Evolutionary conservation across 2,797 vertebrate species (phyloP), one percentile per base, ranked within the genome.

Genomic region (Lacerta bilineata): DNA sequence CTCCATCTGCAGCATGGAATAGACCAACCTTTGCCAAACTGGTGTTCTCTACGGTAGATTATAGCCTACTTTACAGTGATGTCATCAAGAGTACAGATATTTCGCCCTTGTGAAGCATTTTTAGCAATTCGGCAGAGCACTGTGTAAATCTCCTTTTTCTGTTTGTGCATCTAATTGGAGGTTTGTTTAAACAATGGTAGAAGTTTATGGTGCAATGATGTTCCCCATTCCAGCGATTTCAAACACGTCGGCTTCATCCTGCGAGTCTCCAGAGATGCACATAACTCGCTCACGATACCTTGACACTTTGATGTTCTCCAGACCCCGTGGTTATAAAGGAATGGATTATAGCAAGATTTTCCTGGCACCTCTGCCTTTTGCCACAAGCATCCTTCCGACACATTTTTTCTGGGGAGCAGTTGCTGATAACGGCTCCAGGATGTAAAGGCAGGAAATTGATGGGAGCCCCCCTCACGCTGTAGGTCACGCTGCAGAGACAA

Each of bases 381-480:
- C 84, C 80, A 36, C 43, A 61, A 55, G 36, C 0, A 0, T 81
- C 46, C 79, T 86, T 91, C 0, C 8, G 85, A 89, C 90, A 77
- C 87, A 4, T 89, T 83, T 87, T 92, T 90, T 90, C 0, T 85
- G 89, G 86, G 0, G 0, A 0, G n/a, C 76, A 88, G 71, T 17
- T 69, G 41, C 39, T 41, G 41, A 79, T 74, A 83, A 46, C 8
- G 9, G 33, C 25, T 75, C 17, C 2, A 17, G 83, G 87, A 75
- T 89, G 84, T 86, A 33, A 41, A 85, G 88, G 85, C 93, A 93
- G 95, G 94, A 95, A 95, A 92, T 82, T 64, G 0, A 87, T 85
- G 84, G 74, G 76, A 77, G 68, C 81, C 87, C 8, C 50, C 0
- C 25, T 66, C 80, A 36, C 0, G 0, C 88, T 27, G 74, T 29